A percentile compares a stretch with the other conserved stretches of the same genome.
phyloP scores from a whole-genome alignment of 2,888 invertebrate genomes.

The Phyto melanocephala region DNA sequence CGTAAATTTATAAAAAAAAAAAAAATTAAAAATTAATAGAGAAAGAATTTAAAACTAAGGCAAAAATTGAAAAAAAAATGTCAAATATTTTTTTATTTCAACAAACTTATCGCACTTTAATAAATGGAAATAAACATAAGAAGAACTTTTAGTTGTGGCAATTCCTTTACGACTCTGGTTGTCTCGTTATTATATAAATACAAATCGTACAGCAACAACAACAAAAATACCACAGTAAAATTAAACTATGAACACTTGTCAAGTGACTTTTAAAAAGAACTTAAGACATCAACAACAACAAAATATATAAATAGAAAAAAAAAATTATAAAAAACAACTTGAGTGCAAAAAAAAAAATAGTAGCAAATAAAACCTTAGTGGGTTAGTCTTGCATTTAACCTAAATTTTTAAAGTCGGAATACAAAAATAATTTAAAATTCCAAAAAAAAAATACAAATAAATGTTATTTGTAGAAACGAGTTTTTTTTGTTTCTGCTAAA shows the following conservation, averaged over 20 bases:
- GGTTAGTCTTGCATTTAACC: conserved; percentile 68
- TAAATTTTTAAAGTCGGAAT: conserved; percentile 59
- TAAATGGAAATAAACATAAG: no score
- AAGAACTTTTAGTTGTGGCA: no score
- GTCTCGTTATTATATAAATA: conserved; percentile 9
- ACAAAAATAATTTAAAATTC: background rate
- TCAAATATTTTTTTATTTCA: no score
- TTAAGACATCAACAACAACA: conserved; percentile 32
- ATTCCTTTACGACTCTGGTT: conserved; percentile 34
- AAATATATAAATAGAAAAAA: conserved; percentile 18
- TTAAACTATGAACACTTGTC: conserved; percentile 63
- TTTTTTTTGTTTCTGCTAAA: conserved; percentile 34
- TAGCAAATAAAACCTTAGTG: conserved; percentile 58
- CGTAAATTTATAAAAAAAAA: no score
- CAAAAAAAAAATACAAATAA: conserved; percentile 17
- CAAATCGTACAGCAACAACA: background rate
- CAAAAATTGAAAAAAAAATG: no score
- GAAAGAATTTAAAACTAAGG: no score
- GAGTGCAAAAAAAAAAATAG: conserved; percentile 48
- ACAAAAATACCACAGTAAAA: conserved; percentile 50
- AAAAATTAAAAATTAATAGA: no score
- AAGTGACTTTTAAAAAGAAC: conserved; percentile 61
- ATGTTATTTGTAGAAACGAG: conserved; percentile 57
- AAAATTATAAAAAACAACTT: conserved; percentile 23
- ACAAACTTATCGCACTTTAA: no score